Evolutionary conservation across 2,113 vertebrate genomes (phyloP).

Genomic region (Stigmatopora nigra): DNA sequence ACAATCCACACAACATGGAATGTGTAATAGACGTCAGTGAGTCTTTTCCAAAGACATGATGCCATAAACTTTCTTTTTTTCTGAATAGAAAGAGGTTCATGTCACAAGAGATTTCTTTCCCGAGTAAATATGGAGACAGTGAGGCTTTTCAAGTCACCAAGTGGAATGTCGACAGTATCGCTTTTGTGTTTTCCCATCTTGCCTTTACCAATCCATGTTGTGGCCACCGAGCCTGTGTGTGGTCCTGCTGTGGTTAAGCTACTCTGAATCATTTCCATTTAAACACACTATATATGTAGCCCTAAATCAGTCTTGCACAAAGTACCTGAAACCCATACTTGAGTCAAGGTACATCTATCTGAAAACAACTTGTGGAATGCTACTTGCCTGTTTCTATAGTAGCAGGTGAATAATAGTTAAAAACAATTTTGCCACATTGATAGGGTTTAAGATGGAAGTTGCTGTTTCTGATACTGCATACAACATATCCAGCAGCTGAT

Average conservation of each 20-base stretch:
- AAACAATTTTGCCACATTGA: too few relatives aligned
- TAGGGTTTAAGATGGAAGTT: too few relatives aligned
- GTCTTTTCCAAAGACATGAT: background rate
- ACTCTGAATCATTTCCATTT: conserved; percentile 58
- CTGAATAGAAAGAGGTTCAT: conserved; percentile 16
- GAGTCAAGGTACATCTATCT: background rate
- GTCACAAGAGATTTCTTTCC: conserved; percentile 32
- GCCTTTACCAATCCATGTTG: conserved; percentile 54
- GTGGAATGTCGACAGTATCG: conserved; percentile 32
- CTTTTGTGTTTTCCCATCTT: conserved; percentile 58
- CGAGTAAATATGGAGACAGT: conserved; percentile 10
- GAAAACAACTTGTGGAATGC: background rate
- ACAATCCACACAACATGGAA: conserved; percentile 1
- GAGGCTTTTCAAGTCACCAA: conserved; percentile 21
- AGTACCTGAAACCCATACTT: conserved; percentile 28
- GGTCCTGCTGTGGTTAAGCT: conserved; percentile 61
- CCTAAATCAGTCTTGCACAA: conserved; percentile 16
- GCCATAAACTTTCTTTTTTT: background rate
- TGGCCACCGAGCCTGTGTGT: conserved; percentile 58
- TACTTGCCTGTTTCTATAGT: too few relatives aligned
- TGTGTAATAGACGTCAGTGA: background rate
- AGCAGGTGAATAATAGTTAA: too few relatives aligned
- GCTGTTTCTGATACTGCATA: too few relatives aligned
- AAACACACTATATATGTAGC: conserved; percentile 53
- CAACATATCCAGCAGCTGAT: too few relatives aligned